Percentiles rank a stretch among this genome's conserved stretches.
phyloP scores from a whole-genome alignment of 2,797 vertebrate genomes.

The Manis javanica region DNA sequence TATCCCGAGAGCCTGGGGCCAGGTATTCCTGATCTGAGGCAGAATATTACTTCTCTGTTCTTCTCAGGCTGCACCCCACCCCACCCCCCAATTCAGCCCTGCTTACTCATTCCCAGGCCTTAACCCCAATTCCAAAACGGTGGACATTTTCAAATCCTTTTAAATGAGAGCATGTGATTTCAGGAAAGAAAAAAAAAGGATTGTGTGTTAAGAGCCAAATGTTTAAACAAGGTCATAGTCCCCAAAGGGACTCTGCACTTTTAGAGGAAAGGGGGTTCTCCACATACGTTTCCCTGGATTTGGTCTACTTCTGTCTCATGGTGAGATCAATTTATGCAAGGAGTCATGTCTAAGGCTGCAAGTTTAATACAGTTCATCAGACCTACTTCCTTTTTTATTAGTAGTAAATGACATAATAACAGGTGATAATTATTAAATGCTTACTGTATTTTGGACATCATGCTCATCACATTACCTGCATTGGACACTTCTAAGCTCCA shows the following conservation, averaged over 20 bases:
- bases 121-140: conserved; percentile 54
- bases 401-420: neutral
- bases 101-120: conserved; percentile 3
- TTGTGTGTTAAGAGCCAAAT: neutral
- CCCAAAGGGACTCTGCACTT: neutral
- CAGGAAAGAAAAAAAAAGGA: neutral
- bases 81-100: neutral
- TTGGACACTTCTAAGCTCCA: neutral
- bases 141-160: conserved; percentile 38
- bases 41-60: neutral
- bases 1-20: neutral
- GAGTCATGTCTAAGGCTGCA: neutral
- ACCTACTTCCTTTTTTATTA: neutral
- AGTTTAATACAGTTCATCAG: neutral
- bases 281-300: neutral
- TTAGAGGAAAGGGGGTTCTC: neutral
- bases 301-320: neutral
- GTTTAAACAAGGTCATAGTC: neutral
- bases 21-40: neutral
- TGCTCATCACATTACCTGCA: neutral
- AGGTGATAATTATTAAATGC: neutral
- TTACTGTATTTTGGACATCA: neutral
- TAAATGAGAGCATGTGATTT: conserved; percentile 24
- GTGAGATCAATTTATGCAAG: no score
- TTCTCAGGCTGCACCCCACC: neutral